These are phyloP conservation scores for Oasisia sp. DNA, from an alignment of 2,888 invertebrate genomes.

Conservation along the genomic window DNA sequence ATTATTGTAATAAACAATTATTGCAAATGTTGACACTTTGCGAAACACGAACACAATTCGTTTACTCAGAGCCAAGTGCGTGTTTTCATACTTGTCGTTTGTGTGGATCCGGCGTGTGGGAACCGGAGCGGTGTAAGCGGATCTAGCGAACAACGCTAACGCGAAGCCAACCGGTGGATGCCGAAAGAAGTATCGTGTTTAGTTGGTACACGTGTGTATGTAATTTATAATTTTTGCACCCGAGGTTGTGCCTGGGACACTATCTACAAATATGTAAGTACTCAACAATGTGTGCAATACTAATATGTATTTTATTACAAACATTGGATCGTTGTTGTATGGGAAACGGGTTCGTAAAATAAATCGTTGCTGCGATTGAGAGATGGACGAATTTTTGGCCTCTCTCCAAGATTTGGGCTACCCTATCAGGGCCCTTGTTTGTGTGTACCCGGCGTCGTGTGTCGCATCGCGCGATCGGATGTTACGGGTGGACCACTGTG, in stretches of 20 bases:
- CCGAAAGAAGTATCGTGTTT: background rate
- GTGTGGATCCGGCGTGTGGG: constrained; percentile 2
- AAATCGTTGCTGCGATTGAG: background rate
- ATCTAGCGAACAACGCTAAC: background rate
- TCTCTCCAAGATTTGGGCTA: background rate
- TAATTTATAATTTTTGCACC: background rate
- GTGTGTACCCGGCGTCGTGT: constrained; percentile 4
- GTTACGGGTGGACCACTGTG: background rate
- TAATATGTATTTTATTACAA: background rate
- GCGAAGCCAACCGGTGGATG: constrained; percentile 4
- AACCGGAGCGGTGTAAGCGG: background rate
- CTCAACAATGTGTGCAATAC: background rate
- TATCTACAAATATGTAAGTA: background rate
- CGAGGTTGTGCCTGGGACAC: background rate
- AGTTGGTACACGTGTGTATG: background rate
- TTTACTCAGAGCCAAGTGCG: background rate
- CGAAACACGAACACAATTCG: background rate
- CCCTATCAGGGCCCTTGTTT: constrained; percentile 11
- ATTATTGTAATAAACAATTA: too few species aligned
- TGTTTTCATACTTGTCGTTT: background rate
- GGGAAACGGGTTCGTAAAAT: background rate
- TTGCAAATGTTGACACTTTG: background rate
- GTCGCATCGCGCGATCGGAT: constrained; percentile 7
- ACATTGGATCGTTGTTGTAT: background rate
- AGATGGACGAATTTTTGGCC: background rate